Percentiles rank a stretch among this genome's conserved stretches.
Conservation (phyloP, 2,113 vertebrate genomes). For the Triplophysa tibetana region DNA sequence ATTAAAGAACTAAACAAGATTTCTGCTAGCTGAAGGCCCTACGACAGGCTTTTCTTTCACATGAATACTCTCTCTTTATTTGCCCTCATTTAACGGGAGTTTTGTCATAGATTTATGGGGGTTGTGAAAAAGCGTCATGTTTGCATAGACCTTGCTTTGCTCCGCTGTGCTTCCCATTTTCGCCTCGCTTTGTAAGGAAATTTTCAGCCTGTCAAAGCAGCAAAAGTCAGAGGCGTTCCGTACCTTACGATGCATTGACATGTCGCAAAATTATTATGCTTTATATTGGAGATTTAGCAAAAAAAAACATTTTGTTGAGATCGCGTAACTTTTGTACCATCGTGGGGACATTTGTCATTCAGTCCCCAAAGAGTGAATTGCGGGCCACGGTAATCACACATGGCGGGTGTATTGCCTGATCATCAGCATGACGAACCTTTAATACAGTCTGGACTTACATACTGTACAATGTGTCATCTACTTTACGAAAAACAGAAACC, state of each 20-base stretch:
- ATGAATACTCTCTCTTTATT: constrained; percentile 65
- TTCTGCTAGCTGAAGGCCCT: constrained; percentile 74
- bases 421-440: constrained; percentile 57
- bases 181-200: constrained; percentile 62
- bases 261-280: constrained; percentile 37
- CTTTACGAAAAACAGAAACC: constrained; percentile 65
- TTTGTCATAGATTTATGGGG: constrained; percentile 78
- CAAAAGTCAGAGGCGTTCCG: constrained; percentile 53
- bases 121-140: constrained; percentile 58
- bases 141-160: constrained; percentile 62
- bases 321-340: constrained; percentile 53
- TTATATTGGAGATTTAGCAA: constrained; percentile 43
- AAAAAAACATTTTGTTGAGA: constrained; percentile 25
- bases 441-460: constrained; percentile 57
- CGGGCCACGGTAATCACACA: constrained; percentile 42
- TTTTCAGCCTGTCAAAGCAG: constrained; percentile 61
- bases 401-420: constrained; percentile 41
- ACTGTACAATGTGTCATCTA: constrained; percentile 61
- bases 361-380: constrained; percentile 37
- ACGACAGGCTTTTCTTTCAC: constrained; percentile 75
- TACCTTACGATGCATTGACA: constrained; percentile 44
- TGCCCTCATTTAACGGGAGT: constrained; percentile 63
- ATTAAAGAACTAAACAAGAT: constrained; percentile 84
- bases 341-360: constrained; percentile 54
- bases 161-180: constrained; percentile 60